Evolutionary conservation across 2,888 invertebrate species (phyloP).

Genomic region (Drosophila monieri): DNA sequence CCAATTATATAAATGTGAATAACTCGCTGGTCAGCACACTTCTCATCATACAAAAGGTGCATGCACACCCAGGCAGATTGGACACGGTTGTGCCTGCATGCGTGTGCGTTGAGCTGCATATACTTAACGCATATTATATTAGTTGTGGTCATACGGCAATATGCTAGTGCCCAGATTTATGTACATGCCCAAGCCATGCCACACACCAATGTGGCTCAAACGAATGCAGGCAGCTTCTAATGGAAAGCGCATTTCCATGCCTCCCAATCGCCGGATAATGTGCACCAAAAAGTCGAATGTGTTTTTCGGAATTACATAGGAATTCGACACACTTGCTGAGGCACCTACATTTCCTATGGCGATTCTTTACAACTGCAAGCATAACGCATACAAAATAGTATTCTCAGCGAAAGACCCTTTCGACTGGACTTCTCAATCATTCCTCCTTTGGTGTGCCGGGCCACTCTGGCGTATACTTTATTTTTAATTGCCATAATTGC

Average conservation of each 20-base stretch:
- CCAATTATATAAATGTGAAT: conserved; percentile 52
- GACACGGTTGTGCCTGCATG: not conserved
- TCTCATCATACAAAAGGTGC: conserved; percentile 30
- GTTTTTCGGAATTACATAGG: not conserved
- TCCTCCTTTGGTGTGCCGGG: not conserved
- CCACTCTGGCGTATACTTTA: conserved; percentile 20
- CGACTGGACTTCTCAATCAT: too few relatives aligned
- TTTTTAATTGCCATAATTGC: conserved; percentile 6
- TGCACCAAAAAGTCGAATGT: conserved; percentile 4
- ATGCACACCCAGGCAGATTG: conserved; percentile 7
- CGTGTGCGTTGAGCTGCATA: conserved; percentile 24
- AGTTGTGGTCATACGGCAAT: conserved; percentile 27
- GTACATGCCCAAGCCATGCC: not conserved
- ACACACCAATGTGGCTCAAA: conserved; percentile 5
- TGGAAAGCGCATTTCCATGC: not conserved
- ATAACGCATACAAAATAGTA: too few relatives aligned
- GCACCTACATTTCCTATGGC: too few relatives aligned
- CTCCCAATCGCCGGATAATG: conserved; percentile 5
- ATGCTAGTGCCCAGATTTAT: conserved; percentile 11
- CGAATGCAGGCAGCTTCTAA: conserved; percentile 20
- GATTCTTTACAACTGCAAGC: too few relatives aligned
- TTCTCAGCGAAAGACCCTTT: too few relatives aligned
- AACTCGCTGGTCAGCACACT: conserved; percentile 31
- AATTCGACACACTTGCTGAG: too few relatives aligned
- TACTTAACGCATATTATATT: conserved; percentile 49